Base-by-base conservation (phyloP, 2,888 invertebrate genomes). In the Lasioglossum pauxillum region DNA sequence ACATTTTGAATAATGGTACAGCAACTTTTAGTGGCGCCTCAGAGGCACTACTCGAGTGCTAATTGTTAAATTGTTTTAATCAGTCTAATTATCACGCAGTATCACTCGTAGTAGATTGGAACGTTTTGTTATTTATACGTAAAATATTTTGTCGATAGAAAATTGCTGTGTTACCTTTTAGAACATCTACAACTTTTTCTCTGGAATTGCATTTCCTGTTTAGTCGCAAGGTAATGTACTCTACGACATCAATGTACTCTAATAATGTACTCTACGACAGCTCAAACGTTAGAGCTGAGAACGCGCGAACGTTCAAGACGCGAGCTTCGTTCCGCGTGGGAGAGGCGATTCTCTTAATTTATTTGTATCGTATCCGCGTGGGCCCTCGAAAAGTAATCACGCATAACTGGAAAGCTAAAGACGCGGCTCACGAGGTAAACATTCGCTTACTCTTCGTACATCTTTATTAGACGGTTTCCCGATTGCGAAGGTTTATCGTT, bases 301-400 rank as follows among this genome's bases (percentile, higher is more conserved):
- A 41, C 0, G 23, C 5, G 41, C 35, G 2, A 53, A 46, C 49
- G 5, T 73, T 19, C 19, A 1, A 31, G 46, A 19, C 73, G 31
- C 19, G 12, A 49, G 4, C 16, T 31, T 23, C 49, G 23, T 49
- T 35, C 12, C 8, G 12, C 10, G 35, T 19, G n/a, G 35, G 23
- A 35, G n/a, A 31, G 12, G 4, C 16, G 73, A 19, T 19, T 64
- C 31, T 41, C 31, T 53, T 53, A 74, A 74, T 10, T 74, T 74
- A 74, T 74, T 74, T 46, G 10, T 73, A 73, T 31, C 74, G 74
- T 74, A 38, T 53, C 57, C 73, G 5, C 35, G 35, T 35, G 74
- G 74, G 49, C n/a, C 5, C 44, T 31, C 7, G 27, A 14, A 23
- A 49, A 5, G 12, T 38, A 74, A 35, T 46, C 46, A 10, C 27